These are phyloP conservation scores for Caenorhabditis virilis DNA, from an alignment of 2,888 invertebrate species.

Conservation along the genomic window DNA sequence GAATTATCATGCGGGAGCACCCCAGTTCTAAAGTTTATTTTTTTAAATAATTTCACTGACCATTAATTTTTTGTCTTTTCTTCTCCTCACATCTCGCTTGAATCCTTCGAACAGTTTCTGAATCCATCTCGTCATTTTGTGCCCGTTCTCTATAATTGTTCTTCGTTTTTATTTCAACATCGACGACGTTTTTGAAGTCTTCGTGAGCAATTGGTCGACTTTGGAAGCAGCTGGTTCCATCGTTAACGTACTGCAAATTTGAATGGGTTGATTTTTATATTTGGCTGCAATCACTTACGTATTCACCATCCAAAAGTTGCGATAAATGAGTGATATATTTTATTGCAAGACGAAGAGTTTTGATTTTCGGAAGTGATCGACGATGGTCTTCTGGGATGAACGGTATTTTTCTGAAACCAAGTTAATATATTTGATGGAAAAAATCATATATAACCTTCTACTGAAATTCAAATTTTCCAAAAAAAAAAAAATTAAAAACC, in stretches of 20 bases:
- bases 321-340: slow-evolving; percentile 31
- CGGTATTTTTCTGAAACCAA: slow-evolving; percentile 10
- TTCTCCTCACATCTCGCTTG: slow-evolving; percentile 7
- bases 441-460: background rate
- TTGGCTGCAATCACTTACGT: background rate
- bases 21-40: no score
- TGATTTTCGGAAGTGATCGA: slow-evolving; percentile 30
- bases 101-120: slow-evolving; percentile 12
- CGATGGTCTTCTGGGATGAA: slow-evolving; percentile 19
- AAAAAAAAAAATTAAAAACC: no score
- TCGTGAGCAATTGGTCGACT: slow-evolving; percentile 6
- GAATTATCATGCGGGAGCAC: no score
- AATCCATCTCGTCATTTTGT: slow-evolving; percentile 11
- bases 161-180: slow-evolving; percentile 7
- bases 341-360: slow-evolving; percentile 38
- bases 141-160: slow-evolving; percentile 22
- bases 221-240: background rate
- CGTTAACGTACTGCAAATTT: no score
- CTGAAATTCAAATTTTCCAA: no score
- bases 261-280: no score
- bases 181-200: slow-evolving; percentile 11
- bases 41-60: no score
- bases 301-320: slow-evolving; percentile 17
- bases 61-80: background rate
- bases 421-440: background rate